These are phyloP conservation scores for Mnemiopsis leidyi DNA, from an alignment of 37 sponge, comb jelly and placozoan genomes.

Conservation along the genomic window DNA sequence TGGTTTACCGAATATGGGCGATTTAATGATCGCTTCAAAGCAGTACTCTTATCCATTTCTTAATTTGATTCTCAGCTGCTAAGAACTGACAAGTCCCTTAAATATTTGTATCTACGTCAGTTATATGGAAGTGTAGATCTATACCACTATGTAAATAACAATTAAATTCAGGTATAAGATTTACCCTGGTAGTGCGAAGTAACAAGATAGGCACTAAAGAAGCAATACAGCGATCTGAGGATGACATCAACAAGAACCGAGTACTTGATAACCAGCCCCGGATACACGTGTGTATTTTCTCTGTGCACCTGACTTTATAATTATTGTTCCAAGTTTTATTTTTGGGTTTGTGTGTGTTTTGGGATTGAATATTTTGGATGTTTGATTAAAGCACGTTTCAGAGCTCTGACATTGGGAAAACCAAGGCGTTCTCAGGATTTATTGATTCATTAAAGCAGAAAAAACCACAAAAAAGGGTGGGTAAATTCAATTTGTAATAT, in stretches of 20 bases:
- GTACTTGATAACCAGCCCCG: neutral
- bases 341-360: neutral
- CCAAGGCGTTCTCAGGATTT: slow-evolving; percentile 40
- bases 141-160: too few species aligned
- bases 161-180: neutral
- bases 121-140: too few species aligned
- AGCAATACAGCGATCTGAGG: slow-evolving; percentile 22
- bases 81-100: too few species aligned
- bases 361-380: too few species aligned
- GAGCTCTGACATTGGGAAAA: slow-evolving; percentile 39
- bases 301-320: too few species aligned
- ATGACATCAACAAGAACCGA: neutral
- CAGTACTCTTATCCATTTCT: neutral
- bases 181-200: slow-evolving; percentile 20
- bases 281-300: neutral
- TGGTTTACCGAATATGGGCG: too few species aligned
- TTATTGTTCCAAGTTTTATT: too few species aligned
- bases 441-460: slow-evolving; percentile 12
- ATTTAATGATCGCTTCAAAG: too few species aligned
- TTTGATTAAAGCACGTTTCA: neutral
- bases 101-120: too few species aligned
- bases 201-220: slow-evolving; percentile 46
- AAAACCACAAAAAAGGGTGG: slow-evolving; percentile 11
- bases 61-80: too few species aligned
- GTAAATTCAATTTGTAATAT: neutral